Evolutionary conservation across 2,797 vertebrate species (phyloP), one percentile per base, ranked within the genome.

Genomic region (Dryobates pubescens): DNA sequence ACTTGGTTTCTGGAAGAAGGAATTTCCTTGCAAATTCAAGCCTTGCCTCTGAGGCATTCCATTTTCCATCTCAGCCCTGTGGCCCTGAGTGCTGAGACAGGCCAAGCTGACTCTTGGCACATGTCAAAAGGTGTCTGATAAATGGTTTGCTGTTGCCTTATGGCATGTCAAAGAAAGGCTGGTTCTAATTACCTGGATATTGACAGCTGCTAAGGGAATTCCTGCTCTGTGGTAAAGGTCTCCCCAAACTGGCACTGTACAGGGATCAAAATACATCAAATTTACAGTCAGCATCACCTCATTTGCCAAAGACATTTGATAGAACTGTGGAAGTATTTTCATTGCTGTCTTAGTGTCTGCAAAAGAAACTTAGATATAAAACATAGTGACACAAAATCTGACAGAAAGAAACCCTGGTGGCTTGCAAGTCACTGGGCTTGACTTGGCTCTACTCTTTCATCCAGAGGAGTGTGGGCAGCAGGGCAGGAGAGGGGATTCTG

Each of bases 121-220:
- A 3, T 5, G 3, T 14, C 10, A 14, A 47, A 68, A 64, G 2
- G 1, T 32, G 0, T 22, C 9, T n/a, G 53, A 63, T 58, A 26
- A 89, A 34, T 17, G 6, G 27, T 49, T 13, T n/a, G 29, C 5
- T 51, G 0, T 10, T 45, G 9, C 0, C 0, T 36, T 49, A n/a
- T 36, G 22, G 32, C 41, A 43, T 16, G 41, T 43, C 41, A 19
- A 29, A 83, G 73, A 54, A 10, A 67, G 13, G 13, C 51, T 78
- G 51, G 8, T 30, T 45, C 10, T 18, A 23, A 26, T 51, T 58
- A 11, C 12, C 2, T 16, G 6, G 17, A 3, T 59, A 24, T 32
- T 70, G n/a, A 47, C 16, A 30, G 8, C 2, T 71, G 26, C 20
- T 65, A 69, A 62, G 34, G 29, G 2, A 24, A 17, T 45, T 84